Evolutionary conservation across 2,888 invertebrate genomes (phyloP), one percentile per base, ranked within the genome.

Genomic region (Caradrina clavipalpis): DNA sequence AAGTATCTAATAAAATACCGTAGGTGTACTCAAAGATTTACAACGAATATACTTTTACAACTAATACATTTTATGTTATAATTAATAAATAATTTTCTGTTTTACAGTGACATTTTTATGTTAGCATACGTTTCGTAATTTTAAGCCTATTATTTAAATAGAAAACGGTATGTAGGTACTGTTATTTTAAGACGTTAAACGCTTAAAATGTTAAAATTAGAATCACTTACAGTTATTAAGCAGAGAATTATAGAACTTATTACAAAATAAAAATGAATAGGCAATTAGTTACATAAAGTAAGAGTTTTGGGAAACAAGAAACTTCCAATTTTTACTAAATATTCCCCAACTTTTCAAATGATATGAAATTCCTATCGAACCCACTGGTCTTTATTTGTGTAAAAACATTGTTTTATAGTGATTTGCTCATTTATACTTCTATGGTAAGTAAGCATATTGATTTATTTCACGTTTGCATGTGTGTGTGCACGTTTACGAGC

Each of bases 401-500:
- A 51, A 59, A 73, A 57, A 4, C 21, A 39, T 53, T 45, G 51
- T 42, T 67, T 35, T 26, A 22, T 19, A 50, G 11, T 49, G 62
- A 53, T 39, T 22, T 35, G 19, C 19, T 61, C 60, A 59, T 74
- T 50, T 70, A 31, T 50, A 21, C 4, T 6, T 15, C 26, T 45
- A 61, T 74, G 76, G 74, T 81, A 11, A 3, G 17, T 2, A 73
- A 73, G 69, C 31, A 54, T 67, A 53, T 79, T 84, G 82, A 85
- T 88, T 87, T 87, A 87, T 78, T 79, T 79, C 62, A 78, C 60
- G 76, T 85, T 81, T 85, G 87, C 88, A 88, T 88, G 88, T 87
- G 75, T 75, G 76, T 55, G 26, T 73, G 79, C 61, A 70, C 72
- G 73, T 90, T 92, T 90, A 92, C 81, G 89, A 87, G 78, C 78